Percentiles rank a stretch among this genome's conserved stretches.
Evolutionary conservation across 2,888 invertebrate species (phyloP).

Genomic region (Tenthredo distinguenda): DNA sequence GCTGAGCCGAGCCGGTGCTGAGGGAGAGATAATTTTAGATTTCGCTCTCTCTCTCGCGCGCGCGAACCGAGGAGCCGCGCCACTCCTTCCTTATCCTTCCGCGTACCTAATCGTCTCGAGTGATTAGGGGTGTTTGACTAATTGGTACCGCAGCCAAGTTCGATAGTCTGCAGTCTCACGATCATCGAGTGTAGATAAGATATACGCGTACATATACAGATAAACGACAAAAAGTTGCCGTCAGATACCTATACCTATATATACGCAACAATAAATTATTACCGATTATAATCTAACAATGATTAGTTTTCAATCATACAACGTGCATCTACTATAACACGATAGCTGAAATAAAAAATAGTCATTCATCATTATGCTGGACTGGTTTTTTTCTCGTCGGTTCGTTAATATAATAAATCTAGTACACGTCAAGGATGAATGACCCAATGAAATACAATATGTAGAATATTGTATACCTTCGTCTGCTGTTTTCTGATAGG

Average conservation of each 20-base stretch:
- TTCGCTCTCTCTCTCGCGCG: not conserved
- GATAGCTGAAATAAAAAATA: too few species aligned
- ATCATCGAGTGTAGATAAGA: not conserved
- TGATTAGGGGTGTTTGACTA: conserved; percentile 51
- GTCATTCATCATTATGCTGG: not conserved
- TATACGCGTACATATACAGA: not conserved
- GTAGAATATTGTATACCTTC: too few species aligned
- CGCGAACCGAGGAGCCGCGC: not conserved
- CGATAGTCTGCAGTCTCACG: conserved; percentile 23
- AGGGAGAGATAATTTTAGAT: conserved; percentile 47
- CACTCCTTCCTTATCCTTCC: not conserved
- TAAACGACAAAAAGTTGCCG: not conserved
- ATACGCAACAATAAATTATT: not conserved
- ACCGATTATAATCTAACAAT: conserved; percentile 5
- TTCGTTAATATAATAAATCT: too few species aligned
- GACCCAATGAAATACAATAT: too few species aligned
- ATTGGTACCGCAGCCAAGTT: conserved; percentile 42
- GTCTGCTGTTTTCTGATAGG: too few species aligned
- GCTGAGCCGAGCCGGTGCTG: not conserved
- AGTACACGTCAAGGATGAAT: too few species aligned
- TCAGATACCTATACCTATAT: not conserved
- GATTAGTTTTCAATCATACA: conserved; percentile 5
- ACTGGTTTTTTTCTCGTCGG: too few species aligned
- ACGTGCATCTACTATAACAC: not conserved
- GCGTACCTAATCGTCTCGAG: conserved; percentile 32